phyloP scores from a whole-genome alignment of 2,113 vertebrate species.

The Pheucticus melanocephalus region DNA sequence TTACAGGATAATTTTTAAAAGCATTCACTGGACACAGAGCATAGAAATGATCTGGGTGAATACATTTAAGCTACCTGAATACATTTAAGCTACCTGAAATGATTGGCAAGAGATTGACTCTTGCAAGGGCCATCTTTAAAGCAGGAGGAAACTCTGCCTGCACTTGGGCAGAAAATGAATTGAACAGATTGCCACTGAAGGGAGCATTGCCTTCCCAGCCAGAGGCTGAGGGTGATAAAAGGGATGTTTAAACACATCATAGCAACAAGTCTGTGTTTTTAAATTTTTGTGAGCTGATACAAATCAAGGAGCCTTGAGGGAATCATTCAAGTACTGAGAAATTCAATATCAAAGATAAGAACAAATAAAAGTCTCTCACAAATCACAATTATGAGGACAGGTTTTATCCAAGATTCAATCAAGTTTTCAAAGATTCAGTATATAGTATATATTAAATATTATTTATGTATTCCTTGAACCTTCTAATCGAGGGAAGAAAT shows the following conservation, averaged over 20 bases:
- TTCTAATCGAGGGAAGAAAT: neutral
- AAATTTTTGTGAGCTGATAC: conserved; percentile 46
- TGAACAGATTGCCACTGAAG: conserved; percentile 48
- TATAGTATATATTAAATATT: neutral
- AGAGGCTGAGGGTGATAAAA: conserved; percentile 45
- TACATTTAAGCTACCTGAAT: conserved; percentile 25
- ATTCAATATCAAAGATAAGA: conserved; percentile 27
- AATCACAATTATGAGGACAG: conserved; percentile 40
- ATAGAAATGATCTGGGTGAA: conserved; percentile 31
- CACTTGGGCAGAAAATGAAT: conserved; percentile 50
- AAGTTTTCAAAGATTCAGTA: neutral
- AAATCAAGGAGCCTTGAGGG: conserved; percentile 65
- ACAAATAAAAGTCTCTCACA: conserved; percentile 13
- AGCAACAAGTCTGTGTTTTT: conserved; percentile 1
- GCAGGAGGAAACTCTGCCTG: conserved; percentile 30
- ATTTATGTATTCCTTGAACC: neutral
- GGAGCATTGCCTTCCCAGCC: conserved; percentile 3
- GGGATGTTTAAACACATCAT: conserved; percentile 50
- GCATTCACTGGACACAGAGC: neutral
- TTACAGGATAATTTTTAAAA: conserved; percentile 4
- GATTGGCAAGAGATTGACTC: neutral
- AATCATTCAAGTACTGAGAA: conserved; percentile 4
- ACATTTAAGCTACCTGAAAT: conserved; percentile 33
- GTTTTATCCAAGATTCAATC: conserved; percentile 31
- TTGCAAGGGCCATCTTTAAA: conserved; percentile 26